phyloP scores from a whole-genome alignment of 1,140 invertebrate species.

The Penaeus indicus region DNA sequence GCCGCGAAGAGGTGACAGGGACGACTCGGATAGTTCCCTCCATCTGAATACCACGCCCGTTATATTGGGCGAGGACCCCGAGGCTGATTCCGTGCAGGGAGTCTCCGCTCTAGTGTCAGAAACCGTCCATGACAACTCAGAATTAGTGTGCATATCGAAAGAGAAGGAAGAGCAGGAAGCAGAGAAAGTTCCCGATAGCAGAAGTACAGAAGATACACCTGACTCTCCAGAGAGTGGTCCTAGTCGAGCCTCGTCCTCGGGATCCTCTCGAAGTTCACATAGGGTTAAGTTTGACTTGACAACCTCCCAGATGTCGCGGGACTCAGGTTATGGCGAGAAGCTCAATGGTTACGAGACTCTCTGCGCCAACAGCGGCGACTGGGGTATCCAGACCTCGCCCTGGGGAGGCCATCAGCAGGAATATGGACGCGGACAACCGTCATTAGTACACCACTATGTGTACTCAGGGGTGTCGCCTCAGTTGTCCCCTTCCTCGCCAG shows the following conservation, averaged over 20 bases:
- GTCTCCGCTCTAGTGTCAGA: slow-evolving; percentile 7
- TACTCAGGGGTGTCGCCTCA: slow-evolving; percentile 65
- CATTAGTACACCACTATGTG: slow-evolving; percentile 67
- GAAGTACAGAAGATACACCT: slow-evolving; percentile 41
- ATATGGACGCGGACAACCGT: slow-evolving; percentile 67
- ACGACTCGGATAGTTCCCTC: slow-evolving; percentile 37
- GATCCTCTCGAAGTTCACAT: slow-evolving; percentile 51
- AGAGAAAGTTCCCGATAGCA: slow-evolving; percentile 24
- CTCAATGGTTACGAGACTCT: slow-evolving; percentile 67
- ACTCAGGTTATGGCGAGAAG: slow-evolving; percentile 67
- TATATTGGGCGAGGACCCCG: slow-evolving; percentile 25
- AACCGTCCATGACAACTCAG: slow-evolving; percentile 40
- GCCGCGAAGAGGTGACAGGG: not conserved
- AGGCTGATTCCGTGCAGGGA: not conserved
- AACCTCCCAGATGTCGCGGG: slow-evolving; percentile 65
- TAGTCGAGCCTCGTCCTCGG: slow-evolving; percentile 44
- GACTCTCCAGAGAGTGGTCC: slow-evolving; percentile 43
- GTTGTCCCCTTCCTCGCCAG: slow-evolving; percentile 50
- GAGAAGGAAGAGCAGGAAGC: slow-evolving; percentile 21
- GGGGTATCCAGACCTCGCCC: slow-evolving; percentile 56
- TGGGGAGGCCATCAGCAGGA: slow-evolving; percentile 67
- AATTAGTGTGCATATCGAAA: not conserved
- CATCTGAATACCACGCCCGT: slow-evolving; percentile 26
- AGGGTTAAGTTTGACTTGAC: slow-evolving; percentile 61
- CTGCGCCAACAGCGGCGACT: slow-evolving; percentile 65